These are phyloP conservation scores for Verasper variegatus DNA, from an alignment of 2,113 vertebrate species.

Conservation along the genomic window DNA sequence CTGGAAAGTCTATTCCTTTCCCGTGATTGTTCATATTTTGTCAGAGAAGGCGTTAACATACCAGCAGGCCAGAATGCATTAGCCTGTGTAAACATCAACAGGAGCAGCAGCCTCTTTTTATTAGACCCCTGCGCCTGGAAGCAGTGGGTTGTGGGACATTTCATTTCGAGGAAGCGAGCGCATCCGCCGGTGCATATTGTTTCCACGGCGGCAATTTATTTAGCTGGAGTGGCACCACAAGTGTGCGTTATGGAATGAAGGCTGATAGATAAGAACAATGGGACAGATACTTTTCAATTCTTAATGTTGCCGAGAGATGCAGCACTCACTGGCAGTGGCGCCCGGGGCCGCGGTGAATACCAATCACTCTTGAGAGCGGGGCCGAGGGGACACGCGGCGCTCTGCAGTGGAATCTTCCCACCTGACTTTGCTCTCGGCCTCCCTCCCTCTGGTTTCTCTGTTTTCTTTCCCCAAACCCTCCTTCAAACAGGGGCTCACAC, in stretches of 20 bases:
- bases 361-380: slow-evolving; percentile 43
- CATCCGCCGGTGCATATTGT: slow-evolving; percentile 63
- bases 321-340: slow-evolving; percentile 20
- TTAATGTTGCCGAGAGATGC: slow-evolving; percentile 64
- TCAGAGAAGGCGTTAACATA: slow-evolving; percentile 41
- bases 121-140: slow-evolving; percentile 59
- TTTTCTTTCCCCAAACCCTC: slow-evolving; percentile 6
- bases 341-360: slow-evolving; percentile 54
- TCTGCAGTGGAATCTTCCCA: slow-evolving; percentile 30
- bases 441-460: slow-evolving; percentile 11
- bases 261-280: slow-evolving; percentile 74
- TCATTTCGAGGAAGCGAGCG: slow-evolving; percentile 61
- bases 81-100: slow-evolving; percentile 69
- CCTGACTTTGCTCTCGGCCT: slow-evolving; percentile 10
- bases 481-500: slow-evolving; percentile 19
- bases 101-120: slow-evolving; percentile 62
- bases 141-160: slow-evolving; percentile 54
- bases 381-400: slow-evolving; percentile 25
- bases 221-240: slow-evolving; percentile 55
- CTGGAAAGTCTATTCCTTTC: slow-evolving; percentile 44
- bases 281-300: slow-evolving; percentile 73
- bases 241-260: slow-evolving; percentile 59
- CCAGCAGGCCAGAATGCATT: slow-evolving; percentile 67
- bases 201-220: slow-evolving; percentile 78
- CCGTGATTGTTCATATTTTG: slow-evolving; percentile 61